Conservation (phyloP, 1,140 invertebrate species). For the Dreissena rostriformis region DNA sequence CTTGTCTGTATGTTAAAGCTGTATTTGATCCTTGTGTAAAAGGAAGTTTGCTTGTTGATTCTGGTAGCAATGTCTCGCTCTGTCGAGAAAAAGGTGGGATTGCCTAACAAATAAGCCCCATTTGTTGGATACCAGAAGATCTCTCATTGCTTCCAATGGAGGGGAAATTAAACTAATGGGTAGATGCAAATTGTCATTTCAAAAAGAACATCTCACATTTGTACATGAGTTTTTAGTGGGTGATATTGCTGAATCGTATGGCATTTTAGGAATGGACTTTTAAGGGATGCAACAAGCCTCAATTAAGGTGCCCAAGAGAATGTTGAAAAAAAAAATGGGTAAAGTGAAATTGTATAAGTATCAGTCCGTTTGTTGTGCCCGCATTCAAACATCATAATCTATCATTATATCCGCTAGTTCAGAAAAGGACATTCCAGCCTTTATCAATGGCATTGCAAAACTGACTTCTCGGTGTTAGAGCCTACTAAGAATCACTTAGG, state of each 20-base stretch:
- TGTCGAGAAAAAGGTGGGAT: conserved; percentile 7
- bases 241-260: conserved; percentile 19
- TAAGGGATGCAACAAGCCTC: background rate
- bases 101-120: conserved; percentile 1
- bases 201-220: background rate
- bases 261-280: conserved; percentile 32
- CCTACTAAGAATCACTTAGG: conserved; percentile 26
- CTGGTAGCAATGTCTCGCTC: conserved; percentile 25
- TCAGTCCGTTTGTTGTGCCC: conserved; percentile 14
- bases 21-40: background rate
- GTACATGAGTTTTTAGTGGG: conserved; percentile 29
- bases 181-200: background rate
- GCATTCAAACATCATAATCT: conserved; percentile 18
- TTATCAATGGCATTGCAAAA: conserved; percentile 13
- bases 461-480: conserved; percentile 20
- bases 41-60: conserved; percentile 28
- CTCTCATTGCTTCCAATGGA: conserved; percentile 1
- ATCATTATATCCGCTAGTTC: conserved; percentile 19
- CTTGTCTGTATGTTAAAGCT: conserved; percentile 26
- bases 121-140: background rate
- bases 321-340: background rate
- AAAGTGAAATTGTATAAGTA: conserved; percentile 10
- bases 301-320: background rate
- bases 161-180: background rate
- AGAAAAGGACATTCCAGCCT: conserved; percentile 29